These are phyloP conservation scores for Antechinus flavipes DNA, from an alignment of 2,113 vertebrate species.

Conservation along the genomic window DNA sequence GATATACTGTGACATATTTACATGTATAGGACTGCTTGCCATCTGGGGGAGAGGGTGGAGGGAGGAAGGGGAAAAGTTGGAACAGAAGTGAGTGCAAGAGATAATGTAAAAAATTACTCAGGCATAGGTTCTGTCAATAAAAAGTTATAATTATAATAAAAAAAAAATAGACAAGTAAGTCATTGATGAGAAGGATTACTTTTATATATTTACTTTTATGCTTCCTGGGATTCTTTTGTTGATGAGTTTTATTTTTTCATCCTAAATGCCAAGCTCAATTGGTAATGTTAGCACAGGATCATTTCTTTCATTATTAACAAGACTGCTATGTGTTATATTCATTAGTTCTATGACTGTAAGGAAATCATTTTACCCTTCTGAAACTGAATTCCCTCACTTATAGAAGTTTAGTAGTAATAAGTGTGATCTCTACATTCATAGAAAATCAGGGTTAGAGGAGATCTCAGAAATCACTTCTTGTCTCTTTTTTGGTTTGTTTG, in stretches of 20 bases:
- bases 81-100: too few relatives aligned
- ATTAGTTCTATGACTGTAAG: background rate
- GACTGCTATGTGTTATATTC: too few relatives aligned
- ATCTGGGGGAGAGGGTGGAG: too few relatives aligned
- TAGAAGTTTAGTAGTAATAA: background rate
- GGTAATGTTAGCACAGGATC: background rate
- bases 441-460: too few relatives aligned
- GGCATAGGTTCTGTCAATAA: too few relatives aligned
- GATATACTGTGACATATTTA: too few relatives aligned
- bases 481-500: background rate
- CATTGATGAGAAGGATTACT: background rate
- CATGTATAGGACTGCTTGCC: too few relatives aligned
- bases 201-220: background rate
- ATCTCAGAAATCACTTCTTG: background rate
- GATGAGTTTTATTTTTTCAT: background rate
- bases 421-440: background rate
- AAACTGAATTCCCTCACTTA: background rate
- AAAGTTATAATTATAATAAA: too few relatives aligned
- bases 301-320: too few relatives aligned
- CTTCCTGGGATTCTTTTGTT: constrained; percentile 3
- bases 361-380: background rate
- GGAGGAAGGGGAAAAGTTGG: too few relatives aligned
- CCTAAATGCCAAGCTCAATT: background rate
- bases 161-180: background rate
- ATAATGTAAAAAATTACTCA: too few relatives aligned